Base-by-base conservation (phyloP, 2,797 vertebrate genomes). In the Enteromius radiatus region DNA sequence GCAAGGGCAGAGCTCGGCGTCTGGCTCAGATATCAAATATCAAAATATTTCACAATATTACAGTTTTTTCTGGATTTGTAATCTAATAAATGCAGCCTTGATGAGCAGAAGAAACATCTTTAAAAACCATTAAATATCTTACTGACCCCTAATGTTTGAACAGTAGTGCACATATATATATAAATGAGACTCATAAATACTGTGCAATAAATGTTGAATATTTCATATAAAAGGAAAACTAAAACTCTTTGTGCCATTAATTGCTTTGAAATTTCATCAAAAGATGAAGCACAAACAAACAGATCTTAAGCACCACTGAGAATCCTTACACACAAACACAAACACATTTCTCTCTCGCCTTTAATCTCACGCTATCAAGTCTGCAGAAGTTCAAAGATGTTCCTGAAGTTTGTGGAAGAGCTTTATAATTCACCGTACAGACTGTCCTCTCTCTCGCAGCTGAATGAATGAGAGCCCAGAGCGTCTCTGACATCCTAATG, bases 401-500 rank as follows among this genome's bases (percentile, higher is more conserved):
- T 36, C 41, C 61, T 65, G 61, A 64, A 65, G 47, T 54, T 28
- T 21, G 63, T 79, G 64, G 47, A 54, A 26, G 47, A 54, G 45
- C 45, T 41, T 78, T 41, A 41, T 52, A 68, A 54, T 21, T 79
- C 77, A 38, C n/a, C 3, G 41, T 31, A 31, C 63, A 52, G 63
- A 26, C 63, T 9, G 21, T 43, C 14, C 52, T 64, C 79, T 56
- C 67, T 77, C 38, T 36, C 52, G 26, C 31, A 54, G 19, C 70
- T 36, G 64, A 65, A 68, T 28, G 70, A 33, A 74, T 73, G 38
- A 74, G 76, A 43, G 76, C 56, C 19, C 23, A 76, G 74, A 80
- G 77, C 47, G 19, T 59, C 56, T 59, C 47, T 80, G 77, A 80
- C 52, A 76, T 76, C 56, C 80, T 80, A 47, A 84, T 84, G 74